Percentiles rank a stretch among this genome's conserved stretches.
Evolutionary conservation across 2,113 vertebrate species (phyloP).

Genomic region (Heliornis fulica): DNA sequence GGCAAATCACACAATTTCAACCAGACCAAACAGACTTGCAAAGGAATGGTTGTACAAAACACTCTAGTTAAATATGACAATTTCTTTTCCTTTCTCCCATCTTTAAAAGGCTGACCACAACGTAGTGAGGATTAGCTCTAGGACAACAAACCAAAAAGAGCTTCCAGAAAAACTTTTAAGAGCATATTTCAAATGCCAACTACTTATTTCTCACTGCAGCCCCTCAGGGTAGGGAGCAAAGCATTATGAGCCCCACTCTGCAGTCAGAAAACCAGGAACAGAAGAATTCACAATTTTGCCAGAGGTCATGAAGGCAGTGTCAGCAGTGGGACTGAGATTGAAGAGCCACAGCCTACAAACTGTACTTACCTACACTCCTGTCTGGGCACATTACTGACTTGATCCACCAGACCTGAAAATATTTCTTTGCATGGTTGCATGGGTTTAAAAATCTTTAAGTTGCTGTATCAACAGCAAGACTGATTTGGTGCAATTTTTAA

Average conservation of each 20-base stretch:
- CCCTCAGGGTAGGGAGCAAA: background rate
- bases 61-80: background rate
- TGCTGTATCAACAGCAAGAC: background rate
- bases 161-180: constrained; percentile 4
- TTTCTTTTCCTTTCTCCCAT: background rate
- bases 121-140: background rate
- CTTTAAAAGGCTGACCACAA: background rate
- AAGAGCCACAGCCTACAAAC: background rate
- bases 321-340: background rate
- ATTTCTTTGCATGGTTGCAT: background rate
- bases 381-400: background rate
- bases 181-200: background rate
- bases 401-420: background rate
- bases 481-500: background rate
- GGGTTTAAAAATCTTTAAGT: background rate
- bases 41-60: background rate
- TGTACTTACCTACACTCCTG: background rate
- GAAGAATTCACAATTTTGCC: background rate
- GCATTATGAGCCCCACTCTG: background rate
- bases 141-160: background rate
- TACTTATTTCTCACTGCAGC: background rate
- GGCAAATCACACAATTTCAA: background rate
- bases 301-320: background rate
- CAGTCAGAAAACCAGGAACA: background rate
- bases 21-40: background rate